Evolutionary conservation across 2,113 vertebrate species (phyloP), one percentile per base, ranked within the genome.

Genomic region (Pandion haliaetus): DNA sequence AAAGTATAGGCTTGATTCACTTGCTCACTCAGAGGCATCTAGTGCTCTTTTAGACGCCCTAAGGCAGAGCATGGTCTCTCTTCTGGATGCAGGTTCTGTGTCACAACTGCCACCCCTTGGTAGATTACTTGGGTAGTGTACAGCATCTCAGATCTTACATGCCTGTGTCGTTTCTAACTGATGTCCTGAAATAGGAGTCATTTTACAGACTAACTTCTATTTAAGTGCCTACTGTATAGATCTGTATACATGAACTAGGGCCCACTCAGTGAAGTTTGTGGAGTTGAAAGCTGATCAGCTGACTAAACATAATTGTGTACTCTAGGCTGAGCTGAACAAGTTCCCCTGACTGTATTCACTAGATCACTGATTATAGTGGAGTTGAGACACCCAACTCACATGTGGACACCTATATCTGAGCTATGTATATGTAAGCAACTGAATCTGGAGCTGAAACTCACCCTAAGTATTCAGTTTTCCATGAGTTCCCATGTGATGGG

Each of bases 101-200:
- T 86, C 47, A 45, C 18, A 32, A 3, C 34, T 52, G 18, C 32
- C 52, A 52, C 15, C 25, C 34, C 28, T 57, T n/a, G 59, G 15
- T 40, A 57, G 40, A 57, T 57, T n/a, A 17, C 24, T 67, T 77
- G n/a, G 14, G 32, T 55, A 9, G 21, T 86, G 76, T 50, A 17
- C 36, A 89, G 40, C 63, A 82, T 55, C 81, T 86, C 44, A 67
- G 34, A 40, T 38, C 5, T 40, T 66, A 26, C 16, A 16, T 49
- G 38, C 28, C 31, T 24, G 5, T 32, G 6, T 28, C 0, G 0
- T 61, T 76, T 38, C 34, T 82, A n/a, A n/a, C n/a, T 31, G 26
- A 42, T 70, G 16, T 62, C 34, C 61, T 74, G 36, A 73, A 74
- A 44, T 2, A 2, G 23, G 28, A 59, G 45, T 63, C 80, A 54